Conservation (phyloP, 2,113 vertebrate genomes). For the Paracanthobrama guichenoti region DNA sequence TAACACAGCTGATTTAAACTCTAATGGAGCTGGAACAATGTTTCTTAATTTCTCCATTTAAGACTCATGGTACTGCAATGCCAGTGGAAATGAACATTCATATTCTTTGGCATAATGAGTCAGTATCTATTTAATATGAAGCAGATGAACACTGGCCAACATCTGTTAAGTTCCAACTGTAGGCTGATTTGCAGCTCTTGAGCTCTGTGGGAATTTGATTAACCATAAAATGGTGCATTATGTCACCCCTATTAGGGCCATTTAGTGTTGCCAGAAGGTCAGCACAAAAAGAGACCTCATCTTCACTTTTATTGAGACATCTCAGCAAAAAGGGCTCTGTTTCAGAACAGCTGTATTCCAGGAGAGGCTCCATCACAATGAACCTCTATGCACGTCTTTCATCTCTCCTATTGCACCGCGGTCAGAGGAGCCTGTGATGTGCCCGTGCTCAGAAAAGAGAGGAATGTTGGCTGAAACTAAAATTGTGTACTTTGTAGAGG, state of each 20-base stretch:
- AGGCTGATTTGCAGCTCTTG: conserved; percentile 59
- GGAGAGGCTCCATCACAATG: conserved; percentile 63
- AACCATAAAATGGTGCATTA: conserved; percentile 75
- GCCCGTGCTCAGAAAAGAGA: conserved; percentile 16
- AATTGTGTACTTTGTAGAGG: conserved; percentile 32
- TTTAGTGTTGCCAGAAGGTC: conserved; percentile 73
- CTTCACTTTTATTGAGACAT: conserved; percentile 70
- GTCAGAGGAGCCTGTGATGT: conserved; percentile 37
- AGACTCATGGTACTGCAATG: conserved; percentile 18
- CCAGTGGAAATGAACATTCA: conserved; percentile 41
- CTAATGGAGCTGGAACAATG: conserved; percentile 21
- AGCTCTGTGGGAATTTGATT: conserved; percentile 75
- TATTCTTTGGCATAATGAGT: conserved; percentile 50
- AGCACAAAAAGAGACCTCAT: conserved; percentile 60
- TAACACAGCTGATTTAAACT: not conserved
- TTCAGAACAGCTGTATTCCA: conserved; percentile 71
- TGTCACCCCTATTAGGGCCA: conserved; percentile 72
- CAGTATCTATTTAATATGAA: conserved; percentile 57
- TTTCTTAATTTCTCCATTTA: conserved; percentile 47
- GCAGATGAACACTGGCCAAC: conserved; percentile 59
- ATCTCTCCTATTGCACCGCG: conserved; percentile 19
- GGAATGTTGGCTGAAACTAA: conserved; percentile 47
- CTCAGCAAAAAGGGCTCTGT: conserved; percentile 71
- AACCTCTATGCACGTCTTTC: conserved; percentile 62
- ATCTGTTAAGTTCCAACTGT: conserved; percentile 64